phyloP scores from a whole-genome alignment of 2,113 vertebrate genomes.

The Eulemur macaco region DNA sequence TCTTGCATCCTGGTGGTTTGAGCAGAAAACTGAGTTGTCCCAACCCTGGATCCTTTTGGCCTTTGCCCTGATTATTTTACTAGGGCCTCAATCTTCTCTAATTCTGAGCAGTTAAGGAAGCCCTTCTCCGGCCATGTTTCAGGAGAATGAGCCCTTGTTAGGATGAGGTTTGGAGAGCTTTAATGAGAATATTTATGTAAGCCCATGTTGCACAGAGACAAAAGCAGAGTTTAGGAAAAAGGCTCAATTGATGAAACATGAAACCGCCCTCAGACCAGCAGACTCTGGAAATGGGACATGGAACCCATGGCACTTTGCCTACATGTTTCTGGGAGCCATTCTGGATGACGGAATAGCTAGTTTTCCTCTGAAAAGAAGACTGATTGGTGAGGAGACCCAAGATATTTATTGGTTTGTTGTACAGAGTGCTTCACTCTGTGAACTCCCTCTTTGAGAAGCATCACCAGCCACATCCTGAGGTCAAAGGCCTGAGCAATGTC shows the following conservation, averaged over 20 bases:
- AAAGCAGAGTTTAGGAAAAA: background rate
- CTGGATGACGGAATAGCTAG: background rate
- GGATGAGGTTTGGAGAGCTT: background rate
- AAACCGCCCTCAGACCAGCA: background rate
- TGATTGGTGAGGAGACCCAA: background rate
- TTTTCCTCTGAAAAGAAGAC: background rate
- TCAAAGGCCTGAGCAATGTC: background rate
- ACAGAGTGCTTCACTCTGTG: background rate
- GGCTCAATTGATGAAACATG: background rate
- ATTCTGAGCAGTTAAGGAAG: background rate
- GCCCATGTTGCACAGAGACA: background rate
- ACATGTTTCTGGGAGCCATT: background rate
- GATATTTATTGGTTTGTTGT: background rate
- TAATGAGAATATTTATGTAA: slow-evolving; percentile 1
- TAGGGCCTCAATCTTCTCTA: background rate
- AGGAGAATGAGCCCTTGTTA: background rate
- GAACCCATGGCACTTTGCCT: background rate
- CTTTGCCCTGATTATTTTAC: background rate
- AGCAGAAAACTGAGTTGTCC: background rate
- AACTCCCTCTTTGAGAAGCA: background rate
- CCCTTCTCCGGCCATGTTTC: background rate
- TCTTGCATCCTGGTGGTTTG: background rate
- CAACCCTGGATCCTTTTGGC: background rate
- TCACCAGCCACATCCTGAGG: background rate
- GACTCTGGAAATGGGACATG: background rate